Percentiles rank a stretch among this genome's conserved stretches.
Conservation (phyloP, 1,140 invertebrate species). For the Rhyzopertha dominica region DNA sequence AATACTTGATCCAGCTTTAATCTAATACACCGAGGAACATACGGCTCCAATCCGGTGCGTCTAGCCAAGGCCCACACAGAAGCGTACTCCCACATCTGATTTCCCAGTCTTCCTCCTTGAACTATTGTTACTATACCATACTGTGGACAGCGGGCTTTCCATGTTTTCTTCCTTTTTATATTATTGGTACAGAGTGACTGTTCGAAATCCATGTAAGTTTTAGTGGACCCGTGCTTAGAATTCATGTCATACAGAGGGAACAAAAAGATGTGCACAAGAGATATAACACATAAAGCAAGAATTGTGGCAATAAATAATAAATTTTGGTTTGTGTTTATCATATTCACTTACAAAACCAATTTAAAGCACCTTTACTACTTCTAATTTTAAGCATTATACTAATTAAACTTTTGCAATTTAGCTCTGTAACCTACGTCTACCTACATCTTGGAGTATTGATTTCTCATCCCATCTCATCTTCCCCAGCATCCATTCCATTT, state of each 20-base stretch:
- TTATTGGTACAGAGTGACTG: constrained; percentile 52
- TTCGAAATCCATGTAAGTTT: constrained; percentile 50
- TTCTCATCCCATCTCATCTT: constrained; percentile 20
- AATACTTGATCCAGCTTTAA: constrained; percentile 52
- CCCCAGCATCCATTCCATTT: too few relatives aligned
- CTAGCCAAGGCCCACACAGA: constrained; percentile 55
- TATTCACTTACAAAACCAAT: constrained; percentile 21
- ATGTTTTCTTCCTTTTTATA: constrained; percentile 47
- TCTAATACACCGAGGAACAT: constrained; percentile 54
- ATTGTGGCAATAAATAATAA: constrained; percentile 56
- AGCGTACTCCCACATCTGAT: constrained; percentile 63
- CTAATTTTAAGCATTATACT: constrained; percentile 18
- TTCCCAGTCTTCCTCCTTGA: constrained; percentile 57
- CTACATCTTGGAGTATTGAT: constrained; percentile 19
- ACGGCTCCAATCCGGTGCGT: constrained; percentile 55
- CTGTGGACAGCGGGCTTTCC: constrained; percentile 48
- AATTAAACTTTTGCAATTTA: constrained; percentile 1
- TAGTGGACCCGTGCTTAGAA: constrained; percentile 39
- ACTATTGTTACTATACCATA: constrained; percentile 55
- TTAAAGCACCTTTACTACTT: constrained; percentile 14
- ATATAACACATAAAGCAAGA: constrained; percentile 54
- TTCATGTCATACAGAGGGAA: constrained; percentile 55
- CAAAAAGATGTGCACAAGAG: constrained; percentile 57
- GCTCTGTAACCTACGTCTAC: constrained; percentile 1
- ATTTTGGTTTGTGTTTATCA: constrained; percentile 46